Evolutionary conservation across 2,888 invertebrate species (phyloP).

Genomic region (Caenorhabditis imperialis): DNA sequence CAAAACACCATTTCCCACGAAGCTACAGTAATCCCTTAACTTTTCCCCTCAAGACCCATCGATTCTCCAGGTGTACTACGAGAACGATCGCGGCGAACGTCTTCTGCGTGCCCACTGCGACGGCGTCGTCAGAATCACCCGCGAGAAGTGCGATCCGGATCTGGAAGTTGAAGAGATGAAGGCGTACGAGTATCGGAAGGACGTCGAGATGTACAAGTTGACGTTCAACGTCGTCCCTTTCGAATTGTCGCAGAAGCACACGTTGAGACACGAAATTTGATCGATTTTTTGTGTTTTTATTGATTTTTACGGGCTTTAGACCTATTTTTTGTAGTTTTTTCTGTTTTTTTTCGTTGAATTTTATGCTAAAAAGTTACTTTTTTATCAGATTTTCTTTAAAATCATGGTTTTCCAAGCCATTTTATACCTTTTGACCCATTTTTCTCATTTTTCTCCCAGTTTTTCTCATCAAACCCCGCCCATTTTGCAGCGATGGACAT

Average conservation of each 20-base stretch:
- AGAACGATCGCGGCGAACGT: conserved; percentile 65
- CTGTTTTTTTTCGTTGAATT: conserved; percentile 19
- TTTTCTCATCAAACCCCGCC: too few species aligned
- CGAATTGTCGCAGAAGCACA: conserved; percentile 54
- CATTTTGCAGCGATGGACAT: too few species aligned
- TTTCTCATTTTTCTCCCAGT: not conserved
- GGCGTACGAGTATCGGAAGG: conserved; percentile 55
- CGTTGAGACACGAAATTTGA: conserved; percentile 54
- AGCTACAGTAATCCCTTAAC: too few species aligned
- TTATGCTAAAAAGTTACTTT: not conserved
- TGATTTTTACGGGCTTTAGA: conserved; percentile 22
- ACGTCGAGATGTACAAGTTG: conserved; percentile 59
- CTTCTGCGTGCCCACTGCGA: conserved; percentile 74
- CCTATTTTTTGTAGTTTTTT: conserved; percentile 10
- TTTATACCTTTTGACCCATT: not conserved
- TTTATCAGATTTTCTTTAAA: conserved; percentile 8
- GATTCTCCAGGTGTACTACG: conserved; percentile 56
- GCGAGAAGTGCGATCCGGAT: conserved; percentile 69
- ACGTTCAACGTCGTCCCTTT: conserved; percentile 66
- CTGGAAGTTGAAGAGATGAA: conserved; percentile 58
- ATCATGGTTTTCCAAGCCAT: conserved; percentile 10
- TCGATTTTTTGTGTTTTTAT: not conserved
- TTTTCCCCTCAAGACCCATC: too few species aligned
- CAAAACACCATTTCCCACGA: too few species aligned
- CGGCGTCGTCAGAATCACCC: conserved; percentile 76